phyloP scores from a whole-genome alignment of 2,888 invertebrate species.

The Entomobrya proxima region DNA sequence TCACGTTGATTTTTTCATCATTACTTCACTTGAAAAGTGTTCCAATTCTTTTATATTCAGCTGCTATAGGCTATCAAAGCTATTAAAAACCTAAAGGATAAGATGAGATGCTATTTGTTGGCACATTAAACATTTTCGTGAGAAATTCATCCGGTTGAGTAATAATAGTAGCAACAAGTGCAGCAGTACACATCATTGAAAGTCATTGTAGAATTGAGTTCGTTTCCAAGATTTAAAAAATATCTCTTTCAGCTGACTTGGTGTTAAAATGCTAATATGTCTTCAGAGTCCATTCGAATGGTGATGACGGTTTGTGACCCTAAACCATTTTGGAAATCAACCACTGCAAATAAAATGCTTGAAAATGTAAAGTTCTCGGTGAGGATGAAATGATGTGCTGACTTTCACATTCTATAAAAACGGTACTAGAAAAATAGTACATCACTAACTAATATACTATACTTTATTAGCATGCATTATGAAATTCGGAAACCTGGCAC shows the following conservation, averaged over 20 bases:
- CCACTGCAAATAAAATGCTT: background rate
- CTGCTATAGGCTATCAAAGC: background rate
- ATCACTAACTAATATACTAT: too few relatives aligned
- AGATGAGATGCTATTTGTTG: conserved; percentile 1
- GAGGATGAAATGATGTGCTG: background rate
- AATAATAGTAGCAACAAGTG: background rate
- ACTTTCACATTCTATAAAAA: too few relatives aligned
- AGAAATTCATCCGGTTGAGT: conserved; percentile 38
- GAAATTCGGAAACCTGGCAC: too few relatives aligned
- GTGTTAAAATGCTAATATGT: background rate
- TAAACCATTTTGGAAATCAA: background rate
- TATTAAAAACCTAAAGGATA: background rate
- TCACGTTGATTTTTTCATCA: background rate
- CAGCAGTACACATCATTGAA: background rate
- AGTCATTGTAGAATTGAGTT: background rate
- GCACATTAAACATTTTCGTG: background rate
- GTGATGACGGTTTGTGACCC: too few relatives aligned
- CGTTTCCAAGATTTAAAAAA: background rate
- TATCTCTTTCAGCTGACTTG: background rate
- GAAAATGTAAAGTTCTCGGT: background rate
- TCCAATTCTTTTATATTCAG: conserved; percentile 14
- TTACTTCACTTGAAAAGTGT: conserved; percentile 14
- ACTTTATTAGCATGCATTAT: too few relatives aligned
- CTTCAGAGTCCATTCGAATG: too few relatives aligned
- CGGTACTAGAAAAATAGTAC: too few relatives aligned